Conservation (phyloP, 2,888 invertebrate species). For the Sisyra nigra region DNA sequence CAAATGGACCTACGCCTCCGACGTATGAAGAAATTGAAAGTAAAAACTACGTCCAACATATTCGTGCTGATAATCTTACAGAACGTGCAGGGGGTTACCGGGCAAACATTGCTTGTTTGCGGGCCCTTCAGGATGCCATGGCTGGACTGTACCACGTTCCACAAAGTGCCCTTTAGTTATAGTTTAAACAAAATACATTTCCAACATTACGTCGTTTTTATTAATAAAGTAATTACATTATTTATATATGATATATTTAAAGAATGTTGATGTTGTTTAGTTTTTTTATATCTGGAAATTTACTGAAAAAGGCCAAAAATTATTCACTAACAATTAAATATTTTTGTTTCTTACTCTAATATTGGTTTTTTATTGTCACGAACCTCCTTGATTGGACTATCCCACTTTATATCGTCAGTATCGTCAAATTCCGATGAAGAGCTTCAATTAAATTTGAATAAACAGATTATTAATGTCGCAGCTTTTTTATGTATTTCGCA, state of each 20-base stretch:
- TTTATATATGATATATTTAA: no score
- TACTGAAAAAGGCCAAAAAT: no score
- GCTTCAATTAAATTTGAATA: no score
- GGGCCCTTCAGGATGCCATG: conserved; percentile 79
- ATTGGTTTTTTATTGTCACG: conserved; percentile 19
- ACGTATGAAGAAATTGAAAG: conserved; percentile 39
- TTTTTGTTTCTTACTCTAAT: conserved; percentile 10
- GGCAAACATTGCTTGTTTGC: conserved; percentile 64
- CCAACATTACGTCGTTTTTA: no score
- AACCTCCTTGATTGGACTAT: conserved; percentile 17
- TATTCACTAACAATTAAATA: no score
- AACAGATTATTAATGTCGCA: no score
- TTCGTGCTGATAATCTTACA: conserved; percentile 50
- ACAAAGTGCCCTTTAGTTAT: conserved; percentile 10
- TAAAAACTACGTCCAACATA: conserved; percentile 56
- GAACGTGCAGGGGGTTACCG: conserved; percentile 82
- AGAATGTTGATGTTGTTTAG: no score
- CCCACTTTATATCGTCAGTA: conserved; percentile 13
- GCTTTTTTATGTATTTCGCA: no score
- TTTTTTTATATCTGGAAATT: no score
- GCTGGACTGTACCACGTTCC: conserved; percentile 46
- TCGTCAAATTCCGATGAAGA: no score
- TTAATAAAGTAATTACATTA: no score
- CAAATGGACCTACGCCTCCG: conserved; percentile 64
- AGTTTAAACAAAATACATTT: no score